Percentiles rank a stretch among this genome's conserved stretches.
phyloP scores from a whole-genome alignment of 2,797 vertebrate species.

The Hippopotamyrus pictus region DNA sequence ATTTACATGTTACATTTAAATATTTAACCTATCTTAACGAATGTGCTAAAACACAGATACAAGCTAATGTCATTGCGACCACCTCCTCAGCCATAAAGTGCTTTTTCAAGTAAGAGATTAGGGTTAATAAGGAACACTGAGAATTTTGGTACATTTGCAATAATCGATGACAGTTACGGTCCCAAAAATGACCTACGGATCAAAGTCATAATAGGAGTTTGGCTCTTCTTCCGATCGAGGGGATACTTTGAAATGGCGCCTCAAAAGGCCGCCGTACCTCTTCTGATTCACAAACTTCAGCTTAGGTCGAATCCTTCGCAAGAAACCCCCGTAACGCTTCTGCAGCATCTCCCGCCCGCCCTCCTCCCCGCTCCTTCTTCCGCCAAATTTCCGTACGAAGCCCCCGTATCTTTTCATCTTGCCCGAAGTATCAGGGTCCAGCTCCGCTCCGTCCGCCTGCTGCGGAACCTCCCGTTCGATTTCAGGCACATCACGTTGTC shows the following conservation, averaged over 20 bases:
- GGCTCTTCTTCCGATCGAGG: constrained; percentile 80
- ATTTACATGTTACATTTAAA: constrained; percentile 10
- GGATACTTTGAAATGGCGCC: constrained; percentile 86
- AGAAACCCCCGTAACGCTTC: constrained; percentile 91
- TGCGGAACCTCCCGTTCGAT: constrained; percentile 31
- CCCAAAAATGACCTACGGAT: constrained; percentile 52
- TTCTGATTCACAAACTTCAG: constrained; percentile 90
- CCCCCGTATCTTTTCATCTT: constrained; percentile 80
- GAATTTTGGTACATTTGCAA: constrained; percentile 37
- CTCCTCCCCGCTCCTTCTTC: constrained; percentile 65
- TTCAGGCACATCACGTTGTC: constrained; percentile 43
- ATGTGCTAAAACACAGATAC: constrained; percentile 25
- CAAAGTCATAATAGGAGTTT: constrained; percentile 59
- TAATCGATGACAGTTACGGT: constrained; percentile 34
- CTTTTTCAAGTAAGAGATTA: constrained; percentile 21
- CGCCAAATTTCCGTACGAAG: constrained; percentile 79
- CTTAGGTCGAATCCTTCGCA: constrained; percentile 88
- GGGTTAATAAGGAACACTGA: constrained; percentile 25
- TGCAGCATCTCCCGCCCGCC: constrained; percentile 66
- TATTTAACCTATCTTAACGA: constrained; percentile 28
- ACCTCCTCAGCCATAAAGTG: not conserved
- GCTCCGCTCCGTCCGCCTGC: constrained; percentile 32
- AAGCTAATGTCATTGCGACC: constrained; percentile 14
- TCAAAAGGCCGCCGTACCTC: constrained; percentile 84
- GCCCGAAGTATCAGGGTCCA: constrained; percentile 36